These are phyloP conservation scores for Numenius phaeopus DNA, from an alignment of 2,797 vertebrate genomes.

Conservation along the genomic window DNA sequence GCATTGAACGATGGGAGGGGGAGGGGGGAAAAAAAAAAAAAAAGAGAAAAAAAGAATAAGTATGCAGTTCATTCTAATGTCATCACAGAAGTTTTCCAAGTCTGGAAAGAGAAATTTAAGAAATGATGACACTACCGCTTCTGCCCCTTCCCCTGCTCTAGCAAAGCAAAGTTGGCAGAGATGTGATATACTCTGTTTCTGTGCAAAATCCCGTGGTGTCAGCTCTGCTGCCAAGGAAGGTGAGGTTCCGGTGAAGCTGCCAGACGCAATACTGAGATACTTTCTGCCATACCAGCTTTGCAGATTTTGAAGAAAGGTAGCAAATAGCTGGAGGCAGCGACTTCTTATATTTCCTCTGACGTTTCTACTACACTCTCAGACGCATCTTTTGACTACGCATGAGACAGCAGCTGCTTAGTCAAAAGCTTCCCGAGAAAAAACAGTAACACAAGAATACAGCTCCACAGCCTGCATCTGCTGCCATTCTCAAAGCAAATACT, in stretches of 20 bases:
- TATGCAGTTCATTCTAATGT: not conserved
- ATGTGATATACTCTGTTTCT: not conserved
- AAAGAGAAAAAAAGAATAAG: not conserved
- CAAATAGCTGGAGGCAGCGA: not conserved
- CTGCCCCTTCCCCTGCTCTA: not conserved
- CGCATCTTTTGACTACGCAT: not conserved
- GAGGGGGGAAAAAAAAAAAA: not conserved
- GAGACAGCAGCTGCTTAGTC: not conserved
- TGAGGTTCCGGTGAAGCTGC: not conserved
- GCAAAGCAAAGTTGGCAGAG: not conserved
- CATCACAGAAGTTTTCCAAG: not conserved
- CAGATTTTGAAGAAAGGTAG: slow-evolving; percentile 15
- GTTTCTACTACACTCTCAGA: not conserved
- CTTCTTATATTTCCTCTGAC: not conserved
- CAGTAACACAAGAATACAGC: not conserved
- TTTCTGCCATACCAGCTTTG: not conserved
- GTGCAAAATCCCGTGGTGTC: not conserved
- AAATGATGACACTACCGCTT: not conserved
- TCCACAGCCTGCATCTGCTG: not conserved
- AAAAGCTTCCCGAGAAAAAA: not conserved
- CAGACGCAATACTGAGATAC: not conserved
- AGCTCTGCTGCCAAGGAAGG: not conserved
- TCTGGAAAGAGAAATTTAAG: not conserved
- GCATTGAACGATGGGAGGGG: not conserved
- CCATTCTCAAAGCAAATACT: not conserved